These are phyloP conservation scores for Drosophila varians DNA, from an alignment of 1,140 invertebrate species.

Conservation along the genomic window DNA sequence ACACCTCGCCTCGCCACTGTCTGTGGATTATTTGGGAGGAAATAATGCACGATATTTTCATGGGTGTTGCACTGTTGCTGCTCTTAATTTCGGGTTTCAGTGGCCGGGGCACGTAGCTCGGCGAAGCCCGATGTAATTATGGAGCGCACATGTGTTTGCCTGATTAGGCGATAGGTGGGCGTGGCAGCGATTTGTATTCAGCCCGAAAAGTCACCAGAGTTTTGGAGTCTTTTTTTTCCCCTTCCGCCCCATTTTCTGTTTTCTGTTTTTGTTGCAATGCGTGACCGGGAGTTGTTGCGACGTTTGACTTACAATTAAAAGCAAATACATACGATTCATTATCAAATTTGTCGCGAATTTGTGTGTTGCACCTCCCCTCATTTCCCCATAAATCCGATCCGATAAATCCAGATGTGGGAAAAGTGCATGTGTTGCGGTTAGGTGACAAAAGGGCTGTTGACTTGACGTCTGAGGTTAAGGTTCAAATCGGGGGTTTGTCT, in stretches of 20 bases:
- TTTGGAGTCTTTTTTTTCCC: slow-evolving; percentile 3
- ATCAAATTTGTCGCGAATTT: slow-evolving; percentile 79
- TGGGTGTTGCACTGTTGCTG: slow-evolving; percentile 29
- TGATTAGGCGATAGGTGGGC: slow-evolving; percentile 70
- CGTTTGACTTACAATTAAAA: slow-evolving; percentile 81
- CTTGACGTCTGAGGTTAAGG: slow-evolving; percentile 15
- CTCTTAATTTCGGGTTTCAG: slow-evolving; percentile 79
- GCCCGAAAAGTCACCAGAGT: slow-evolving; percentile 11
- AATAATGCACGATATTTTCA: slow-evolving; percentile 48
- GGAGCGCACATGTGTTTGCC: slow-evolving; percentile 76
- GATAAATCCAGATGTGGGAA: background rate
- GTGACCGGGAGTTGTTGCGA: slow-evolving; percentile 72
- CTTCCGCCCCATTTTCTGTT: no score
- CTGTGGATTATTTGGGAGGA: slow-evolving; percentile 49
- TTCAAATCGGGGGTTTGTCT: background rate
- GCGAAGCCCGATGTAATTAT: slow-evolving; percentile 71
- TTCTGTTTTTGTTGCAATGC: slow-evolving; percentile 25
- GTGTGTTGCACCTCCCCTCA: slow-evolving; percentile 19
- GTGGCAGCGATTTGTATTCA: slow-evolving; percentile 66
- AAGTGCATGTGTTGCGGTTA: slow-evolving; percentile 40
- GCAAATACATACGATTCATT: slow-evolving; percentile 63
- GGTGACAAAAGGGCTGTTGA: slow-evolving; percentile 49
- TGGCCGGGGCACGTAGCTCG: slow-evolving; percentile 63
- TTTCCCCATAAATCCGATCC: background rate
- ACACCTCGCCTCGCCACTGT: slow-evolving; percentile 58